Base-by-base conservation (phyloP, 2,888 invertebrate genomes). In the Listrodromus nycthemerus region DNA sequence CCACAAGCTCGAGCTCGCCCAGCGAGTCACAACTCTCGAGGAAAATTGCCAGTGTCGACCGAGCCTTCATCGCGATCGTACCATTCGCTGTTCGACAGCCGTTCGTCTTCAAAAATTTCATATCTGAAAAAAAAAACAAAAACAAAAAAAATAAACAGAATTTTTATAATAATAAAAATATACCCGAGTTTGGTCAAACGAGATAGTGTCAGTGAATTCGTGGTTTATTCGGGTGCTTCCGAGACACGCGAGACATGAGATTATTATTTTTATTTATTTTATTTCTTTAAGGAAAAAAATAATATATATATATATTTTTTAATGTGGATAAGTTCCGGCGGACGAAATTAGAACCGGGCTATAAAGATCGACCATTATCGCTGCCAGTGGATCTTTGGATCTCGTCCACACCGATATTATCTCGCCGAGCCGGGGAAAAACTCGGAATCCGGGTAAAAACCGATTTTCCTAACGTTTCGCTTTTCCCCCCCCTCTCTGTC, bases 1-100 rank as follows among this genome's bases (percentile, higher is more conserved):
- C 67, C 5, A 69, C 45, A n/a, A 37, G 48, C 74, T 55, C 74
- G 55, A 50, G 69, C 74, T 74, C 74, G 37, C 19, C 78, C 80
- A 81, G 78, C 84, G 81, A 84, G 81, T 76, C 83, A 37, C 33
- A 58, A 48, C 84, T 74, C 84, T 78, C 84, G 84, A 81, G 81
- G 81, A 84, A 84, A 84, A 81, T 84, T 66, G 84, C 81, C 84
- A 84, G 84, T 84, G 81, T 84, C 67, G 84, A 81, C 75, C 78
- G 84, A 84, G 81, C 81, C 84, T 81, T 67, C 84, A 75, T 82
- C 78, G 81, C 65, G 69, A 84, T 84, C 84, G 84, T 80, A 77
- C 77, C 83, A 73, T 37, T 74, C 37, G 66, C 24, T 73, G 63
- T 80, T 80, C 71, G 50, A 45, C 45, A 21, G 41, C 19, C 67